Base-by-base conservation (phyloP, 2,888 invertebrate species). In the Hyalella azteca region DNA sequence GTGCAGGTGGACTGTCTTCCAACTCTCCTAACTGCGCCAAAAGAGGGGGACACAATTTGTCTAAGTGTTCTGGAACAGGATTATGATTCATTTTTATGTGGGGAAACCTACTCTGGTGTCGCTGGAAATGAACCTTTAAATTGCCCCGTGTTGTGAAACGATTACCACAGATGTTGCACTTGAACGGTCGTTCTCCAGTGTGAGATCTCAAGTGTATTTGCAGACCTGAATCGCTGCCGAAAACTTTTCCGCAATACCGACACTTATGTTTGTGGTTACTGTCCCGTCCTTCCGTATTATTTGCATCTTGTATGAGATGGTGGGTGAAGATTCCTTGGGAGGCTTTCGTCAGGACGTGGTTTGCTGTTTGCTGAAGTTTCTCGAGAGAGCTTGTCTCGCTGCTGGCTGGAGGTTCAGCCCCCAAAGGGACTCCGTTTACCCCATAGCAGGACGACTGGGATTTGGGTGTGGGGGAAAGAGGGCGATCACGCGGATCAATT, bases 131-230 rank as follows among this genome's bases (percentile, higher is more conserved):
- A 85, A 99, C 98, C 91, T 99, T 99, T 85, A 99, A 91, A 89
- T 99, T 99, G 86, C 98, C 99, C 90, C 99, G 99, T 86, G 98
- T 99, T 85, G 98, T 98, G 91, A 99, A 99, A 87, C 97, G 93
- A 89, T 97, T 96, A 86, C 97, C 97, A 89, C 99, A 99, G 86
- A 98, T 95, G 89, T 97, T 97, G 91, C 99, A 99, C 90, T 96
- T 96, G 90, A 96, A 99, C 77, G 98, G 98, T 81, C 98, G 92
- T 90, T 97, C 96, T 87, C 98, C 97, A 86, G 97, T 97, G 89
- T 98, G 98, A 85, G 96, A 97, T 87, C 97, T 92, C 89, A 97
- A 94, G 91, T 98, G 98, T 88, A 98, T 98, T 91, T 97, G 97
- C 85, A 98, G 92, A 50, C 97, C 97, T 80, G 96, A 96, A 89